A percentile compares a stretch with the other conserved stretches of the same genome.
Conservation (phyloP, 2,797 vertebrate genomes). For the Borostomias antarcticus region DNA sequence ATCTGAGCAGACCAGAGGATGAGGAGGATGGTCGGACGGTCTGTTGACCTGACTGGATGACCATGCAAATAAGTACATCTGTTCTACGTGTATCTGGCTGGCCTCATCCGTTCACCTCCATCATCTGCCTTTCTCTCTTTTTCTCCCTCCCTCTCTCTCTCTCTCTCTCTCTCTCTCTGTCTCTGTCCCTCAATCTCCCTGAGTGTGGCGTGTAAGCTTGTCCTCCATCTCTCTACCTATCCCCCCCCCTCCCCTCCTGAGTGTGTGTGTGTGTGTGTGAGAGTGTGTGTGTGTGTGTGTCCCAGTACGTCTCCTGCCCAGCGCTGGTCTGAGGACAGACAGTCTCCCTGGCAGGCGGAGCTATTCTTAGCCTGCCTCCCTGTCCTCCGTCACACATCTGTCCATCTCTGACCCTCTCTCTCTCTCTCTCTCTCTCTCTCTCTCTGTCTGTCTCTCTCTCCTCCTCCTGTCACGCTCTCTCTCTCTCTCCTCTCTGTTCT, state of each 20-base stretch:
- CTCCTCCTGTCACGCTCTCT: no score
- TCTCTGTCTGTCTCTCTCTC: no score
- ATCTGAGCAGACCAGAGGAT: no score
- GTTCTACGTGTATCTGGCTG: slow-evolving; percentile 46
- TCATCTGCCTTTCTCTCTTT: slow-evolving; percentile 19
- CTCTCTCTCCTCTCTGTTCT: no score
- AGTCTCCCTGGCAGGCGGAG: slow-evolving; percentile 17
- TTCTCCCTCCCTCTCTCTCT: background rate
- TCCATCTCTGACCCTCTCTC: slow-evolving; percentile 13
- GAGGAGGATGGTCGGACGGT: background rate
- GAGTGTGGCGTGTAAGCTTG: slow-evolving; percentile 29
- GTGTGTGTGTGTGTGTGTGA: slow-evolving; percentile 16
- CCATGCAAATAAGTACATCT: background rate
- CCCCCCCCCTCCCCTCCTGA: no score
- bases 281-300: no score
- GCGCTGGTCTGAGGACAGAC: background rate
- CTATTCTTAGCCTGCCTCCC: slow-evolving; percentile 63
- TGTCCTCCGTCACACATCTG: slow-evolving; percentile 23
- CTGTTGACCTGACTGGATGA: slow-evolving; percentile 41
- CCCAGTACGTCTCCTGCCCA: no score
- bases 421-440: no score
- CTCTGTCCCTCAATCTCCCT: slow-evolving; percentile 1
- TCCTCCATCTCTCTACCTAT: background rate
- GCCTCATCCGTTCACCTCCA: slow-evolving; percentile 46
- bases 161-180: background rate